A percentile compares a stretch with the other conserved stretches of the same genome.
Conservation (phyloP, 2,113 vertebrate genomes). For the Melanerpes aurifrons region DNA sequence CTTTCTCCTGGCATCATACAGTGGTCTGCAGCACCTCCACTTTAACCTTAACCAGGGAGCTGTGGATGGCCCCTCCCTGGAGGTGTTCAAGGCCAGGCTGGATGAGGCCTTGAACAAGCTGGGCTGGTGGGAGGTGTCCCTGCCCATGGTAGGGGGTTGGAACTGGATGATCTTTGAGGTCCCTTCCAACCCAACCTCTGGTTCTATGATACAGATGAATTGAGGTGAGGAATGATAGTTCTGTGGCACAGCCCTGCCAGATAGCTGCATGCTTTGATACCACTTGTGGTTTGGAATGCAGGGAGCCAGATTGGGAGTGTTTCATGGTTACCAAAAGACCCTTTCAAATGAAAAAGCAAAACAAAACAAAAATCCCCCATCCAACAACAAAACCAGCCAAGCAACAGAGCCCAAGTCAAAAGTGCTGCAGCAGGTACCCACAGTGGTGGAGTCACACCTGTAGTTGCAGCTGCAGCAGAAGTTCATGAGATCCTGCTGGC, state of each 20-base stretch:
- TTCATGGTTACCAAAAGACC: slow-evolving; percentile 69
- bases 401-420: slow-evolving; percentile 1
- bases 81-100: no score
- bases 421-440: background rate
- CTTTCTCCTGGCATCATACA: background rate
- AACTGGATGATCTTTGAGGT: no score
- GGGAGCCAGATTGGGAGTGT: slow-evolving; percentile 63
- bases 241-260: background rate
- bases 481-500: background rate
- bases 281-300: slow-evolving; percentile 9
- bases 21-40: slow-evolving; percentile 2
- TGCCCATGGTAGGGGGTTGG: no score
- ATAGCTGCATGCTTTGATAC: slow-evolving; percentile 45
- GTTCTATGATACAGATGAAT: background rate
- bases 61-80: no score
- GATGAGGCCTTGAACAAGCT: no score
- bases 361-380: no score
- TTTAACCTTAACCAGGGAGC: background rate
- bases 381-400: no score
- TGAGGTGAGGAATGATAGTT: background rate
- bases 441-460: background rate
- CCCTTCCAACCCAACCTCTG: no score
- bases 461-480: slow-evolving; percentile 6
- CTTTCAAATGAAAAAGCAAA: slow-evolving; percentile 10
- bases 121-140: no score